Evolutionary conservation across 1,140 invertebrate genomes (phyloP), one percentile per base, ranked within the genome.

Genomic region (Euura lappo): DNA sequence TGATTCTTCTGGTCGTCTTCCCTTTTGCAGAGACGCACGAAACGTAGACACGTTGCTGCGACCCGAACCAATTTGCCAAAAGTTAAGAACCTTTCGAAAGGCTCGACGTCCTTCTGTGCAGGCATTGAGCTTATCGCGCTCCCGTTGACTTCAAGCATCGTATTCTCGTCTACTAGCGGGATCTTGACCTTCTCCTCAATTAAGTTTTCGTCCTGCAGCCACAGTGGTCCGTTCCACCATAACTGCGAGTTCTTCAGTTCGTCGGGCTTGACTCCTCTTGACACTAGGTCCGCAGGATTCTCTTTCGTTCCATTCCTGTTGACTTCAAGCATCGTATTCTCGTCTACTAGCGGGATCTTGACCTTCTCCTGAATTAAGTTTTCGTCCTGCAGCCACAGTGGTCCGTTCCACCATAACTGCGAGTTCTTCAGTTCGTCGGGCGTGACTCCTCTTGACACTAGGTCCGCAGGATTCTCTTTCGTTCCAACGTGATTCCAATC

Each of bases 381-480:
- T n/a, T n/a, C n/a, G n/a, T n/a, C n/a, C 13, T 28, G 13, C 13
- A 28, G 66, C n/a, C 6, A 28, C 28, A 28, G 44, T 6, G 74
- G 76, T 10, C 78, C 76, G 1, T 69, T 2, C 76, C 74, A 76
- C 76, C 76, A 79, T 45, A 70, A 43, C 3, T 13, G 8, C 6
- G 13, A 28, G 44, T 44, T 51, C n/a, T 13, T 7, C 28, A 79
- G 13, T 45, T 75, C 46, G 45, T 42, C 10, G n/a, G 76, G 69
- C n/a, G 28, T 66, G 4, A 74, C 5, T n/a, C 84, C 81, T 60
- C 82, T 65, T 3, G 80, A 79, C 6, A 72, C 46, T 4, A 64
- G 68, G 71, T 86, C 79, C 4, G 78, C 79, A n/a, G 28, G 28
- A 46, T 80, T 81, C 71, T 86, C 86, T 42, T 78, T 66, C 11